Evolutionary conservation across 2,113 vertebrate genomes (phyloP).

Genomic region (Xenotilapia caudafasciata): DNA sequence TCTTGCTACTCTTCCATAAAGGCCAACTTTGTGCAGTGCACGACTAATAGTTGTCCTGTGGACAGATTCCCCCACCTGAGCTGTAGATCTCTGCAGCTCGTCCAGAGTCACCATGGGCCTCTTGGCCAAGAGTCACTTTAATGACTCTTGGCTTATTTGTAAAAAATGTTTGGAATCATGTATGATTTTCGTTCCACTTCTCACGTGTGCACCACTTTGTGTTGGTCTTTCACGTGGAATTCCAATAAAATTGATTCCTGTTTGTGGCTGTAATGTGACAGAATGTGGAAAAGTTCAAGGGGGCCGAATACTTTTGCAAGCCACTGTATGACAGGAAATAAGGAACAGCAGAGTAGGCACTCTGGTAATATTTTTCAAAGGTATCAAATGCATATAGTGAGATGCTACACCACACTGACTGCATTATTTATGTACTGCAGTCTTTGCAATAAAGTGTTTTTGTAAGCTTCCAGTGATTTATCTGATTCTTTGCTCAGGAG

Average conservation of each 20-base stretch:
- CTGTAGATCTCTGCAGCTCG: too few relatives aligned
- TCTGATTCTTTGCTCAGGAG: not conserved
- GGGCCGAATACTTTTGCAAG: not conserved
- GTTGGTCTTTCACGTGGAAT: rapidly evolving
- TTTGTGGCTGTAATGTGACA: not conserved
- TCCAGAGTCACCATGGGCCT: too few relatives aligned
- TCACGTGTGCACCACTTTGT: rapidly evolving
- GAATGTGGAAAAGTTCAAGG: not conserved
- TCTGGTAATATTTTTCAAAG: not conserved
- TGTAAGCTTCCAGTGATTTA: not conserved
- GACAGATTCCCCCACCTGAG: too few relatives aligned
- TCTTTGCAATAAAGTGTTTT: not conserved
- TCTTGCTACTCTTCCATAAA: too few relatives aligned
- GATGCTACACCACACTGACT: not conserved
- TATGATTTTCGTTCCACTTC: not conserved
- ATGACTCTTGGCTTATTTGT: not conserved
- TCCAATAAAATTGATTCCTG: not conserved
- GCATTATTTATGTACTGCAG: not conserved
- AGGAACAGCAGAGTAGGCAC: not conserved
- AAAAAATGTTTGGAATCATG: not conserved
- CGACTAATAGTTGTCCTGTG: too few relatives aligned
- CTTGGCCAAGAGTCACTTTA: too few relatives aligned
- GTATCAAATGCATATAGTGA: not conserved
- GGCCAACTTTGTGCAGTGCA: too few relatives aligned
- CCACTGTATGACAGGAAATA: not conserved